These are phyloP conservation scores for Plectrocnemia conspersa DNA, from an alignment of 1,140 invertebrate species.

Conservation along the genomic window DNA sequence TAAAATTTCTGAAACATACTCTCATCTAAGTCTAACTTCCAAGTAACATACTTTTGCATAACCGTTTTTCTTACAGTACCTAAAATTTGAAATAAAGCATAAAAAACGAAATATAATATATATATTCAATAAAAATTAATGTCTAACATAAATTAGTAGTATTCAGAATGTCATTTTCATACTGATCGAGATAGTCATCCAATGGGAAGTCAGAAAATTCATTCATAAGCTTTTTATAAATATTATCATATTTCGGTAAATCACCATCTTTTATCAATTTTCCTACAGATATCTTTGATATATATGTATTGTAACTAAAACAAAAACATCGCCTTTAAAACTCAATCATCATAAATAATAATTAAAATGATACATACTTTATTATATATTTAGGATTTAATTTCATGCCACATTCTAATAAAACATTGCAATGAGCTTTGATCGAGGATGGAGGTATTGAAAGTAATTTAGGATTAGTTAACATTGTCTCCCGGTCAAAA, in stretches of 20 bases:
- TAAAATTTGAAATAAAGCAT: not conserved
- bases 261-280: constrained; percentile 1
- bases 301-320: constrained; percentile 3
- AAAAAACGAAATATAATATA: too few species aligned
- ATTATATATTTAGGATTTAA: constrained; percentile 1
- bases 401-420: constrained; percentile 10
- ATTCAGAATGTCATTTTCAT: too few species aligned
- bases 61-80: constrained; percentile 2
- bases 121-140: not conserved
- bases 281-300: constrained; percentile 1
- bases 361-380: not conserved
- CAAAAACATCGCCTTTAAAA: not conserved
- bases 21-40: not conserved
- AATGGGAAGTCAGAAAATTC: not conserved
- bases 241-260: constrained; percentile 1
- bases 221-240: not conserved
- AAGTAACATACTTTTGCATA: constrained; percentile 8
- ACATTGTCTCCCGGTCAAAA: not conserved
- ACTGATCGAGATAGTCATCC: too few species aligned
- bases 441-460: not conserved
- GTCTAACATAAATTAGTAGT: constrained; percentile 15
- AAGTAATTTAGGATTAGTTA: constrained; percentile 4
- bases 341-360: not conserved
- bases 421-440: constrained; percentile 6
- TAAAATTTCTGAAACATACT: not conserved